A percentile compares a stretch with the other conserved stretches of the same genome.
Evolutionary conservation across 2,797 vertebrate species (phyloP).

Genomic region (Xiphorhynchus erythropygius): DNA sequence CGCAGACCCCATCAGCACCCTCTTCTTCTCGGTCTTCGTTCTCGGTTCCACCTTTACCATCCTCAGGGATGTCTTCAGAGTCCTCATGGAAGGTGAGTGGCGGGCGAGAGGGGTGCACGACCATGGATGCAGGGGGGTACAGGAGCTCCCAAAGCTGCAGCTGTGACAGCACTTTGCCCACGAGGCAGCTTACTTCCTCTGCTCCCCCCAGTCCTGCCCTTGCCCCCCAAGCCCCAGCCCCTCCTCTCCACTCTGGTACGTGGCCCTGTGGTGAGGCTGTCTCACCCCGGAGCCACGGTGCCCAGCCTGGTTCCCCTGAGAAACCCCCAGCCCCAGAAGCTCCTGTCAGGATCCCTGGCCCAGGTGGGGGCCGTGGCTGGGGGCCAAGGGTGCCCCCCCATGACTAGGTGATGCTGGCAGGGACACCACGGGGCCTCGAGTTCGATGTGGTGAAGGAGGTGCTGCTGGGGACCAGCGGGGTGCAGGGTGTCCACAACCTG

Average conservation of each 20-base stretch:
- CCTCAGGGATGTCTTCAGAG: slow-evolving; percentile 89
- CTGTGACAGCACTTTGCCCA: neutral
- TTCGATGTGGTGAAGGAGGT: slow-evolving; percentile 88
- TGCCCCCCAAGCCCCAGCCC: too few species aligned
- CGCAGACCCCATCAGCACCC: slow-evolving; percentile 94
- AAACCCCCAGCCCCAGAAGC: neutral
- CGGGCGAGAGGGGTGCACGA: accelerated
- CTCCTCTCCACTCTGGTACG: neutral
- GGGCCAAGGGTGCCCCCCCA: accelerated
- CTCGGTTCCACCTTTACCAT: slow-evolving; percentile 91
- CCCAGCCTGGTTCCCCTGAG: neutral
- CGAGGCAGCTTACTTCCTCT: neutral
- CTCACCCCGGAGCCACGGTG: neutral
- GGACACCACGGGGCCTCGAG: slow-evolving; percentile 82
- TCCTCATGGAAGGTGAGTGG: slow-evolving; percentile 92
- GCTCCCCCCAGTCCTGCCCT: neutral
- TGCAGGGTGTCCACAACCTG: slow-evolving; percentile 86
- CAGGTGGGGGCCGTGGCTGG: accelerated
- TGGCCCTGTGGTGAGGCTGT: neutral
- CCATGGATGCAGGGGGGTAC: accelerated
- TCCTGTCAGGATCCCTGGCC: neutral
- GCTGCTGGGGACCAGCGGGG: slow-evolving; percentile 85
- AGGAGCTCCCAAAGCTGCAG: neutral
- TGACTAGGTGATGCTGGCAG: slow-evolving; percentile 54
- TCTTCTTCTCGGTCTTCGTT: slow-evolving; percentile 93